Base-by-base conservation (phyloP, 2,888 invertebrate genomes). In the Dendrolimus pini region DNA sequence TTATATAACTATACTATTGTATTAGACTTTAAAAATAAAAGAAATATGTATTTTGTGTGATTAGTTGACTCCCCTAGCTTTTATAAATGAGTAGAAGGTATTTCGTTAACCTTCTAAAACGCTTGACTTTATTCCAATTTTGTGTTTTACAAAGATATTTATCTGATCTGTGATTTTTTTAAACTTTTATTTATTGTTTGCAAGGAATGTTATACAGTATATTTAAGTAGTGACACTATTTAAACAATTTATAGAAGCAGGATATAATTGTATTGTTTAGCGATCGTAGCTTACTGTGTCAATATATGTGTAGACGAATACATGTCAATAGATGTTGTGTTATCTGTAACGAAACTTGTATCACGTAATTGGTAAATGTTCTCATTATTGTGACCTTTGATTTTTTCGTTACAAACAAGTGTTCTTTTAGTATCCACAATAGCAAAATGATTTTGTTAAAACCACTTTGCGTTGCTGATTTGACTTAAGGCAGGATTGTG, bases 101-200 rank as follows among this genome's bases (percentile, higher is more conserved):
- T 70, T 65, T 66, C 69, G 67, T 69, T 66, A 66, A 82, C 75
- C 30, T 30, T 30, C 30, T 30, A 30, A 72, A 80, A 81, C 62
- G 83, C 80, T 77, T 80, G 65, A 69, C 72, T 76, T 70, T 64
- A 70, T 72, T 72, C 74, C 63, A 71, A 63, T 71, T 71, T 68
- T 68, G 57, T 56, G 30, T 30, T 12, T 47, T 47, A 10, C 47
- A 47, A 47, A 47, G 47, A 75, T 75, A 80, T 80, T 80, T 79
- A 78, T 79, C 30, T 30, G 30, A 83, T 77, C 85, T 85, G 85
- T 85, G 85, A 85, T 85, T 80, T 71, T 65, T 70, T 66, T 70
- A 30, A 18, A 30, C 61, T 69, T 61, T 72, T 71, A 74, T 75
- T 77, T 65, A 74, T 71, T 66, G 70, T 66, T 74, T 70, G 72